Conservation (phyloP, 1,140 invertebrate genomes). For the Cydia strobilella region DNA sequence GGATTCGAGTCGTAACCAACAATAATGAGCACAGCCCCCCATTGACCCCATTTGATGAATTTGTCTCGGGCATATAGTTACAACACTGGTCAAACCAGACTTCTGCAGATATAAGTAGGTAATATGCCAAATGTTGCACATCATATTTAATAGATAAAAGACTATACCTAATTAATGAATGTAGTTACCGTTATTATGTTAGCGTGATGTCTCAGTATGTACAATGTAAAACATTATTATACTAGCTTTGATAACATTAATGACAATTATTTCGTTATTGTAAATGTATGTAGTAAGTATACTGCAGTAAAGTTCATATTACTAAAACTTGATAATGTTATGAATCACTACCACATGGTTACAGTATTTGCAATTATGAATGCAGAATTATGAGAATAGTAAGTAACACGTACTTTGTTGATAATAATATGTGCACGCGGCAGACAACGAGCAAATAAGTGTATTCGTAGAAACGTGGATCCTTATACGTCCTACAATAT, state of each 20-base stretch:
- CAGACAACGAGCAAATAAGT: neutral
- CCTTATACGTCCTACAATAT: neutral
- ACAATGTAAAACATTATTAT: no score
- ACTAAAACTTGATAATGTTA: neutral
- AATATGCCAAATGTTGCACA: no score
- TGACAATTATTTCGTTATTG: neutral
- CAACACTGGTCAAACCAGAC: no score
- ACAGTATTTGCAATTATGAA: neutral
- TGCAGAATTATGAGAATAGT: neutral
- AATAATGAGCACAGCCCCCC: no score
- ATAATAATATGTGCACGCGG: neutral
- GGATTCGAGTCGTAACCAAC: no score
- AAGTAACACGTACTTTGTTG: neutral
- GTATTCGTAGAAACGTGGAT: neutral
- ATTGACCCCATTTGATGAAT: no score
- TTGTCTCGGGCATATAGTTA: no score
- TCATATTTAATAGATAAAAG: no score
- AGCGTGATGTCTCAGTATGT: no score
- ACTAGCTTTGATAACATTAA: neutral
- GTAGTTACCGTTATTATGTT: no score
- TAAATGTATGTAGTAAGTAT: neutral
- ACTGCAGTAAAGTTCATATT: neutral
- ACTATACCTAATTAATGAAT: no score
- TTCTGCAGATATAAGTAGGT: no score
- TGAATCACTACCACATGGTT: slow-evolving; percentile 3